phyloP scores from a whole-genome alignment of 2,113 vertebrate genomes.

The Brachyistius frenatus region DNA sequence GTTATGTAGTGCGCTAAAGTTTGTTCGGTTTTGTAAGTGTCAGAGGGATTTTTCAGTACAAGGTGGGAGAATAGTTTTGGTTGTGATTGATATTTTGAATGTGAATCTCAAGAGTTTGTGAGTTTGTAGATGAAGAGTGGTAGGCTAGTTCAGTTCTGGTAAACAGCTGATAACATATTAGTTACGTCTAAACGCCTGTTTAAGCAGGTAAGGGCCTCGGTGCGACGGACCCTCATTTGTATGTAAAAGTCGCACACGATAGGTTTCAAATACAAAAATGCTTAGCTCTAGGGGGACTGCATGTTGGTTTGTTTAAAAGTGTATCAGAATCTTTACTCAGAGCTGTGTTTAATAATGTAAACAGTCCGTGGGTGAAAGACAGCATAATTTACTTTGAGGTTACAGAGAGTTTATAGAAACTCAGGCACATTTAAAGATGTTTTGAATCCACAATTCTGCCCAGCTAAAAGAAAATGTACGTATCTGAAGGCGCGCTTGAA shows the following conservation, averaged over 20 bases:
- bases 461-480: not conserved
- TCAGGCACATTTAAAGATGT: not conserved
- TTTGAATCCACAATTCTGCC: not conserved
- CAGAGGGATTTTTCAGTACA: conserved; percentile 20
- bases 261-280: not conserved
- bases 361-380: not conserved
- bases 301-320: conserved; percentile 9
- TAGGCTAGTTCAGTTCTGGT: too few relatives aligned
- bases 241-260: too few relatives aligned
- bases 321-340: conserved; percentile 2
- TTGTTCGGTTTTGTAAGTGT: conserved; percentile 36
- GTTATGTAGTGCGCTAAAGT: conserved; percentile 5
- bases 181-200: too few relatives aligned
- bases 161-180: too few relatives aligned
- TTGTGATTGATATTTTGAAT: too few relatives aligned
- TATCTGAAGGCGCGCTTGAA: not conserved
- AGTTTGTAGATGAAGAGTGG: too few relatives aligned
- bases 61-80: too few relatives aligned
- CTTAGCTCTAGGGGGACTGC: not conserved
- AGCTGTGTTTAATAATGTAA: conserved; percentile 46
- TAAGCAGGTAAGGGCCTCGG: too few relatives aligned
- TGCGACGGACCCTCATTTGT: too few relatives aligned
- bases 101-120: too few relatives aligned
- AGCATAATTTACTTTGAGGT: conserved; percentile 1
- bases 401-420: conserved; percentile 17